phyloP scores from a whole-genome alignment of 2,113 vertebrate genomes.

The Odocoileus hemionus region DNA sequence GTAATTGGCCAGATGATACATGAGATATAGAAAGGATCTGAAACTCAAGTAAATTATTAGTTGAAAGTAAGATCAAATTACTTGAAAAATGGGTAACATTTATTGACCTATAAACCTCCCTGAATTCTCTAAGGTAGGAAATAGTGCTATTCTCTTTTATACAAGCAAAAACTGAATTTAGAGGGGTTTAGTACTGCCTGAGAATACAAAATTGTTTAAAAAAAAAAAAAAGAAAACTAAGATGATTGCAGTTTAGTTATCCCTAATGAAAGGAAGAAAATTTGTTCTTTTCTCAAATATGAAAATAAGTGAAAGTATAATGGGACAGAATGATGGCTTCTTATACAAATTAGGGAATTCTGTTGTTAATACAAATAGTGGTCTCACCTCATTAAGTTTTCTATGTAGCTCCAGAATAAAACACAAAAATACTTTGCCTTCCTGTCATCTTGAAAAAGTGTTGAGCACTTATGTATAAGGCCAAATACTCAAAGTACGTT shows the following conservation, averaged over 20 bases:
- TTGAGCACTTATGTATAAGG: neutral
- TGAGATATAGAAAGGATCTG: neutral
- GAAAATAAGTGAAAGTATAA: neutral
- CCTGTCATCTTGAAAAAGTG: neutral
- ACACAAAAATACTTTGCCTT: neutral
- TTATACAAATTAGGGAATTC: neutral
- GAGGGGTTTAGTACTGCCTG: neutral
- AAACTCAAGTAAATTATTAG: neutral
- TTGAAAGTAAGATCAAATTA: conserved; percentile 14
- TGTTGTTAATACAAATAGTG: neutral
- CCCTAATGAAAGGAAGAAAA: neutral
- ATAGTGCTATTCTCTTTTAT: neutral
- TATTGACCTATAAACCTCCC: neutral
- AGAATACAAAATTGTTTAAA: neutral
- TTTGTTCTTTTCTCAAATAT: neutral
- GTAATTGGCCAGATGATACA: neutral
- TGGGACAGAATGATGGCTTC: neutral
- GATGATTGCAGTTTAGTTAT: neutral
- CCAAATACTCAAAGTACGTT: neutral
- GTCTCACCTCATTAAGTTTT: neutral
- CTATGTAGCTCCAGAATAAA: neutral
- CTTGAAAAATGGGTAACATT: neutral
- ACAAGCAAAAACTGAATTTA: neutral
- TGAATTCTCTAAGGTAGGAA: neutral
- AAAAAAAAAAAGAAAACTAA: neutral